Base-by-base conservation (phyloP, 1,140 invertebrate species). In the Argopecten irradians region DNA sequence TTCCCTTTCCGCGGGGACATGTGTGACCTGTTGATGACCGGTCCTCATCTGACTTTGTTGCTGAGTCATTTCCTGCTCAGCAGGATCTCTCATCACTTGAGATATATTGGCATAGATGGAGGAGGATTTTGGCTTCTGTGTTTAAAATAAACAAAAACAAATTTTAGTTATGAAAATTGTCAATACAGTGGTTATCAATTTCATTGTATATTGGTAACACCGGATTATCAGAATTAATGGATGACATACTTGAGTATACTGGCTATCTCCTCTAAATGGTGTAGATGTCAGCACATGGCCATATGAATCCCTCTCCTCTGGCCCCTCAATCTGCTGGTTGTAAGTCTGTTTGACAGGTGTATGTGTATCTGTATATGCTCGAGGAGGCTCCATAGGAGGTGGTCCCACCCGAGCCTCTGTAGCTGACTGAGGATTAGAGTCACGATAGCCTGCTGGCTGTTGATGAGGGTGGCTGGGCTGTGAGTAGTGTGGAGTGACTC, bases 1-100 rank as follows among this genome's bases (percentile, higher is more conserved):
- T 16, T 89, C 88, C 36, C n/a, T 84, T 33, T 89, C 88, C 39
- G 84, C 35, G 34, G 84, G 34, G 11, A 86, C 32, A 86, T 41
- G 84, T 22, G 39, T 2, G 32, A 22, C 35, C 39, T 71, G 55
- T 28, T 71, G 55, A 8, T 71, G 55, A 28, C 5, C n/a, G 28
- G 55, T n/a, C 55, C 55, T 71, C 5, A n/a, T 5, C n/a, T 71
- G 55, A n/a, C 55, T 71, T n/a, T 71, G 55, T 28, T 71, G 55
- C 28, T 71, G 22, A 5, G 8, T 5, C 28, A n/a, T 71, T n/a
- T 71, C 55, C 55, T 71, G 22, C n/a, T 71, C 87, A 41, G 13
- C 34, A 33, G 87, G 34, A 32, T 86, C 39, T 43, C 39, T 33
- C 32, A 41, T 86, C 9, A 86, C 84, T 32, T 86, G 34, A 41